phyloP scores from a whole-genome alignment of 2,797 vertebrate genomes.

The Poliocrania exsul region DNA sequence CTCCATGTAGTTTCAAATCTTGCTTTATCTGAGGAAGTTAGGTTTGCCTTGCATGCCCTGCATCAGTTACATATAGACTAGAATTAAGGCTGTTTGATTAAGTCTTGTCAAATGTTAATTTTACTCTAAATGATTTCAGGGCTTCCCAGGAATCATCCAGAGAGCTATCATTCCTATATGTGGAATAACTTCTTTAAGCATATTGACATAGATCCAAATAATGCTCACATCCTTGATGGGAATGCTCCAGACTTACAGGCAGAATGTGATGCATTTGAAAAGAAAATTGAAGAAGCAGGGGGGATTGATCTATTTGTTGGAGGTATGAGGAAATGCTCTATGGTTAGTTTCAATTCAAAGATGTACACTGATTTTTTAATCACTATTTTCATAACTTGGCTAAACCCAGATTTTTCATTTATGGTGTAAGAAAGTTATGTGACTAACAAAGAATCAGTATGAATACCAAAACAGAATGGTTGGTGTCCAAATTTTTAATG shows the following conservation, averaged over 20 bases:
- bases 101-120: neutral
- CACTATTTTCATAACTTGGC: neutral
- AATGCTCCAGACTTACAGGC: slow-evolving; percentile 81
- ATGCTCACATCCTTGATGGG: slow-evolving; percentile 84
- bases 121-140: slow-evolving; percentile 65
- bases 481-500: slow-evolving; percentile 36
- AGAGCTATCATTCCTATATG: slow-evolving; percentile 87
- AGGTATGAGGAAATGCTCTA: slow-evolving; percentile 68
- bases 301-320: slow-evolving; percentile 86
- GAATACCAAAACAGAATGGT: neutral
- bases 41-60: neutral
- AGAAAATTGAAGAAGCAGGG: slow-evolving; percentile 83
- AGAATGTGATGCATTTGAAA: slow-evolving; percentile 84
- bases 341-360: neutral
- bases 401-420: neutral
- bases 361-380: neutral
- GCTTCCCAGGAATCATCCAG: slow-evolving; percentile 83
- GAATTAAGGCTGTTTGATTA: neutral
- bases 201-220: slow-evolving; percentile 84
- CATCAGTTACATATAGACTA: neutral
- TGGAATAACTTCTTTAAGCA: slow-evolving; percentile 88
- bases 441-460: neutral
- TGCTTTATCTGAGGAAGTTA: neutral
- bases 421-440: neutral
- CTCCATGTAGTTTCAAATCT: neutral